Percentiles rank a stretch among this genome's conserved stretches.
phyloP scores from a whole-genome alignment of 2,888 invertebrate species.

The Drosophila melanosoma region DNA sequence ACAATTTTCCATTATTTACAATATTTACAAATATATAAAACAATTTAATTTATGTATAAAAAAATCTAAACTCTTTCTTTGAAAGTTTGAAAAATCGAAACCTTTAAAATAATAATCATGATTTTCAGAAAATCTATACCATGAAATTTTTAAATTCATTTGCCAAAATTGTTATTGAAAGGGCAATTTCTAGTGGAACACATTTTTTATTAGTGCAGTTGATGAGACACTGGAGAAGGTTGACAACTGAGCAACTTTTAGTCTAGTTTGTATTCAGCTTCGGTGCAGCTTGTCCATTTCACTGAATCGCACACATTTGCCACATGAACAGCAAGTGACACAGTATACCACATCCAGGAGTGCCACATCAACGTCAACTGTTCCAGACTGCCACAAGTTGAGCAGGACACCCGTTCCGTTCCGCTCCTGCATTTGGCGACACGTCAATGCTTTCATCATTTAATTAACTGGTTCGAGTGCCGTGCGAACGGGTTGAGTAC shows the following conservation, averaged over 20 bases:
- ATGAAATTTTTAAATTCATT: neutral
- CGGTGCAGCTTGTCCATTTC: slow-evolving; percentile 32
- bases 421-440: slow-evolving; percentile 47
- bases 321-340: slow-evolving; percentile 9
- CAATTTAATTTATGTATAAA: neutral
- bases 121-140: neutral
- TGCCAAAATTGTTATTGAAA: neutral
- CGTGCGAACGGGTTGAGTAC: slow-evolving; percentile 25
- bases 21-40: neutral
- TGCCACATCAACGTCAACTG: neutral
- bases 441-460: slow-evolving; percentile 80
- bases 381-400: neutral
- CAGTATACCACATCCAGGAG: slow-evolving; percentile 1
- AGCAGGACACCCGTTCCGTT: neutral
- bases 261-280: slow-evolving; percentile 40
- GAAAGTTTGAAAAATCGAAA: neutral
- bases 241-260: slow-evolving; percentile 37
- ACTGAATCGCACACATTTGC: slow-evolving; percentile 25
- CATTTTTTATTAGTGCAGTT: neutral
- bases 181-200: neutral
- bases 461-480: slow-evolving; percentile 76
- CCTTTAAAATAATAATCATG: neutral
- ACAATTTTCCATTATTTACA: neutral
- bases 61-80: no score
- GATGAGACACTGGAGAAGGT: slow-evolving; percentile 7